Conservation (phyloP, 2,888 invertebrate species). For the Druceiella hillmani region DNA sequence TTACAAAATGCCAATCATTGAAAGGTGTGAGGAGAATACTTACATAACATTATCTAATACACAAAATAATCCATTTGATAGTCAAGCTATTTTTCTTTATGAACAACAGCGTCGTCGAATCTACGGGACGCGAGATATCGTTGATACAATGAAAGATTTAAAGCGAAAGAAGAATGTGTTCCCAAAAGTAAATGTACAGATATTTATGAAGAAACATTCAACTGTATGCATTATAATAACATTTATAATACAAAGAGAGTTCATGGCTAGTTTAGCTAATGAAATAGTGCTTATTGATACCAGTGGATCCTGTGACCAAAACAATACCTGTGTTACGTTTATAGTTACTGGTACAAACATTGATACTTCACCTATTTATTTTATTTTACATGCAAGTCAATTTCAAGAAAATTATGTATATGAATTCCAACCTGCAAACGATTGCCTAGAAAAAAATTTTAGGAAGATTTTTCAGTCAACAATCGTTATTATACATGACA, state of each 20-base stretch:
- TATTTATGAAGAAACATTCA: neutral
- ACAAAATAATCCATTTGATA: constrained; percentile 13
- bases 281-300: constrained; percentile 3
- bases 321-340: neutral
- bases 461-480: no score
- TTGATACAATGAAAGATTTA: neutral
- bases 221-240: neutral
- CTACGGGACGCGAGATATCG: neutral
- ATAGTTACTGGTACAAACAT: neutral
- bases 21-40: constrained; percentile 10
- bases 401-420: no score
- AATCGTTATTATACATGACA: no score
- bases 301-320: constrained; percentile 3
- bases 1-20: constrained; percentile 12
- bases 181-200: neutral
- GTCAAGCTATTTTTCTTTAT: neutral
- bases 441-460: no score
- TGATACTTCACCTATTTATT: constrained; percentile 1
- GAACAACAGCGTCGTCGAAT: neutral
- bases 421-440: no score
- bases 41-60: constrained; percentile 7
- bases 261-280: constrained; percentile 1
- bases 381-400: no score
- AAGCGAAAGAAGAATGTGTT: neutral
- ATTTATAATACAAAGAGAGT: neutral